Percentiles rank a stretch among this genome's conserved stretches.
Conservation (phyloP, 2,797 vertebrate species). For the Rhinella marina region DNA sequence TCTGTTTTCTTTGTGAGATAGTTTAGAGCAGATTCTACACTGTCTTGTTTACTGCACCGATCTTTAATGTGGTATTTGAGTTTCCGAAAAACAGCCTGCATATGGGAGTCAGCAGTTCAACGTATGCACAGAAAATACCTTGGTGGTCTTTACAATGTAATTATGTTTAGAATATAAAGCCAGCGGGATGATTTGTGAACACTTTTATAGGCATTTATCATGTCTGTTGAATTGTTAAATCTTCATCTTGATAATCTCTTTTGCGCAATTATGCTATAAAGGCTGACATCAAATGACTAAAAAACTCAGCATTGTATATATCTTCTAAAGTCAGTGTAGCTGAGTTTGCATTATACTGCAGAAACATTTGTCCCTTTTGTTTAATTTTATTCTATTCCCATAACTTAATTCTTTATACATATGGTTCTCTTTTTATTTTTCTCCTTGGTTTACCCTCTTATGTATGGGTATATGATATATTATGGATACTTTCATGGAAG, state of each 20-base stretch:
- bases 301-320: not conserved
- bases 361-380: not conserved
- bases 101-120: conserved; percentile 25
- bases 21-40: not conserved
- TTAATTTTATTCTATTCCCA: not conserved
- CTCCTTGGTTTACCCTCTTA: not conserved
- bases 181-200: conserved; percentile 46
- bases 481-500: too few species aligned
- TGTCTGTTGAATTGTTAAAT: conserved; percentile 25
- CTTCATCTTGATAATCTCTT: conserved; percentile 41
- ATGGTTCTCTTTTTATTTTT: not conserved
- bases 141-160: conserved; percentile 54
- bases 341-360: conserved; percentile 4
- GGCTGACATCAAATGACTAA: conserved; percentile 18
- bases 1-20: not conserved
- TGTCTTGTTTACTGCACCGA: conserved; percentile 29
- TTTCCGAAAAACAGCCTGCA: conserved; percentile 34
- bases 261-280: conserved; percentile 43
- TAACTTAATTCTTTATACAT: not conserved
- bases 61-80: conserved; percentile 53
- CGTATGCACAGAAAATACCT: conserved; percentile 25
- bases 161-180: conserved; percentile 46
- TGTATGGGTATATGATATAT: too few species aligned
- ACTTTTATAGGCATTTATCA: conserved; percentile 39
- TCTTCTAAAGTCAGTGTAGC: conserved; percentile 11